Conservation (phyloP, 2,888 invertebrate species). For the Microchrysa polita region DNA sequence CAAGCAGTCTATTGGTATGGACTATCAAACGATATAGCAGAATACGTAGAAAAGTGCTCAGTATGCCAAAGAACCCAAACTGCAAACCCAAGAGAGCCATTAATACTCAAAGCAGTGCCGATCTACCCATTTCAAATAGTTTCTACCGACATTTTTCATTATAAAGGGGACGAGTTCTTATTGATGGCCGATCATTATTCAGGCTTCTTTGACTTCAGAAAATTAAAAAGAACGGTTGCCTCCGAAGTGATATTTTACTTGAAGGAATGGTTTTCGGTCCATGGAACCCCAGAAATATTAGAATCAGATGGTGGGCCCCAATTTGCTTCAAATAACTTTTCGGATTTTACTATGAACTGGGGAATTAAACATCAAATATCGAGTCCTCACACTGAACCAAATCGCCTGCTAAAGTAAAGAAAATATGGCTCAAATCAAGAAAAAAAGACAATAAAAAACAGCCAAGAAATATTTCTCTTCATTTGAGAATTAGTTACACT, state of each 20-base stretch:
- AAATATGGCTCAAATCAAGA: no score
- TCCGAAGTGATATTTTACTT: background rate
- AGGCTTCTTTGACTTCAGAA: background rate
- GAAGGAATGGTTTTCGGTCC: conserved; percentile 35
- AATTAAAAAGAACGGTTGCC: background rate
- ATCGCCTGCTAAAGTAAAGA: no score
- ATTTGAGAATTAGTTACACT: no score
- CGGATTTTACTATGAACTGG: conserved; percentile 50
- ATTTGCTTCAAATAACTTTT: conserved; percentile 49
- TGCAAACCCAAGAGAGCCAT: background rate
- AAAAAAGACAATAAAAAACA: no score
- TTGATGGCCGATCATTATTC: conserved; percentile 1
- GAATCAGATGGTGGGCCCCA: conserved; percentile 52
- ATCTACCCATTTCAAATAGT: background rate
- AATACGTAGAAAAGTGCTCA: conserved; percentile 2
- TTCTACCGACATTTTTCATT: background rate
- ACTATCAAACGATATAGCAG: background rate
- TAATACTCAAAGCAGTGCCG: background rate
- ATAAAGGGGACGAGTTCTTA: background rate
- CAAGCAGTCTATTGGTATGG: background rate
- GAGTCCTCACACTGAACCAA: no score
- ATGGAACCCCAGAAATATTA: conserved; percentile 50
- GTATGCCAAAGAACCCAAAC: background rate
- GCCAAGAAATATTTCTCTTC: no score
- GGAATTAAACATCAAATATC: conserved; percentile 49